Conservation (phyloP, 1,140 invertebrate species). For the Coelopa frigida region DNA sequence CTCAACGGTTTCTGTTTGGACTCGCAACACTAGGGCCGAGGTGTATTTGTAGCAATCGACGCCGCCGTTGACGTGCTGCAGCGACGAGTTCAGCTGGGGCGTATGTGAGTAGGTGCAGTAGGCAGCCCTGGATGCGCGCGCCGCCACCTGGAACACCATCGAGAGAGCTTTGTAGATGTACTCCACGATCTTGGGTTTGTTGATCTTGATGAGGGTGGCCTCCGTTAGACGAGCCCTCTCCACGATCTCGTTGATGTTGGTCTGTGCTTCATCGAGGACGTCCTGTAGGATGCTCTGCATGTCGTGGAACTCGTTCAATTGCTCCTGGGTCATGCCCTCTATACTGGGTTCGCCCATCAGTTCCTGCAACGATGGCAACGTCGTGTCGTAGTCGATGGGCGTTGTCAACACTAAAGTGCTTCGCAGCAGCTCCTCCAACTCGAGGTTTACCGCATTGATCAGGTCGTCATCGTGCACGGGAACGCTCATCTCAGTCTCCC, state of each 20-base stretch:
- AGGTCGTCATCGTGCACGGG: conserved; percentile 4
- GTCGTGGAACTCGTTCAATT: conserved; percentile 25
- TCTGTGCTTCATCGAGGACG: conserved; percentile 29
- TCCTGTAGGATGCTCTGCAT: conserved; percentile 29
- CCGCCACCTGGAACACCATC: conserved; percentile 25
- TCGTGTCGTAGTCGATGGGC: conserved; percentile 25
- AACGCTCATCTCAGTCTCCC: conserved; percentile 12
- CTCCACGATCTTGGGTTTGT: conserved; percentile 34
- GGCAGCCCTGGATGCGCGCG: conserved; percentile 23
- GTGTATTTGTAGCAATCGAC: conserved; percentile 32
- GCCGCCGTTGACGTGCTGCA: conserved; percentile 29
- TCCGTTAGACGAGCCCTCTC: conserved; percentile 22
- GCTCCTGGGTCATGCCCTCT: conserved; percentile 12
- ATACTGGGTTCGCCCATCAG: conserved; percentile 19
- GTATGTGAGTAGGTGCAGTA: conserved; percentile 37
- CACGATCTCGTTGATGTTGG: conserved; percentile 26
- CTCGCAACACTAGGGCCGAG: conserved; percentile 19
- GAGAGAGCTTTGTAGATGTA: conserved; percentile 23
- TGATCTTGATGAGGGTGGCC: conserved; percentile 20
- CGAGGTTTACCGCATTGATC: too few species aligned
- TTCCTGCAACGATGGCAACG: conserved; percentile 25
- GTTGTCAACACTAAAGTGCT: too few species aligned
- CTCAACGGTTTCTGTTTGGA: conserved; percentile 30
- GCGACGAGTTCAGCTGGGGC: conserved; percentile 26
- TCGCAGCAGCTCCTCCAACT: too few species aligned